phyloP scores from a whole-genome alignment of 2,113 vertebrate species.

The Aptenodytes forsteri region DNA sequence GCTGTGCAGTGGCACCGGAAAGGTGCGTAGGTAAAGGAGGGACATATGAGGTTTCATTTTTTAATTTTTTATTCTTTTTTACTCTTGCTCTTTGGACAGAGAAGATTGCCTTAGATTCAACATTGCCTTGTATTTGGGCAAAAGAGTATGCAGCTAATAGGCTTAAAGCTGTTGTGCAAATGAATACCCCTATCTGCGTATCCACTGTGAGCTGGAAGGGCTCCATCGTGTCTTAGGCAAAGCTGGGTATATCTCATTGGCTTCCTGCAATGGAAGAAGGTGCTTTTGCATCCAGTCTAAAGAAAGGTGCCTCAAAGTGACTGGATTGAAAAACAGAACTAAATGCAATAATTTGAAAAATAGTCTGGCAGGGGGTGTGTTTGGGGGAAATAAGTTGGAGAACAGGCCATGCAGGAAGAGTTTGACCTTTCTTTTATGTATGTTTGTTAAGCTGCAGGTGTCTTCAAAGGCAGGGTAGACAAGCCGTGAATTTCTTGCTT shows the following conservation, averaged over 20 bases:
- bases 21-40: neutral
- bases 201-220: neutral
- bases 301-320: neutral
- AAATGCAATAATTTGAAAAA: neutral
- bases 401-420: neutral
- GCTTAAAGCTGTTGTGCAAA: neutral
- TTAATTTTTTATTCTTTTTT: neutral
- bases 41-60: neutral
- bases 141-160: neutral
- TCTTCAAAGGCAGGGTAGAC: neutral
- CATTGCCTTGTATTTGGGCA: neutral
- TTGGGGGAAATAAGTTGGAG: neutral
- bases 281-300: neutral
- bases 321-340: neutral
- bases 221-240: neutral
- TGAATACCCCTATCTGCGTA: neutral
- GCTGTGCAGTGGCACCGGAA: neutral
- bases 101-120: neutral
- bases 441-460: neutral
- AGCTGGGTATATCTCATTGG: neutral
- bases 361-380: rapidly evolving
- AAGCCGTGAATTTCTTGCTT: neutral
- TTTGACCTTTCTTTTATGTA: neutral
- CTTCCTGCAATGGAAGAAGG: neutral
- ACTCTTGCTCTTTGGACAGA: neutral